A percentile compares a stretch with the other conserved stretches of the same genome.
Evolutionary conservation across 1,140 invertebrate genomes (phyloP).

Genomic region (Aphis gossypii): DNA sequence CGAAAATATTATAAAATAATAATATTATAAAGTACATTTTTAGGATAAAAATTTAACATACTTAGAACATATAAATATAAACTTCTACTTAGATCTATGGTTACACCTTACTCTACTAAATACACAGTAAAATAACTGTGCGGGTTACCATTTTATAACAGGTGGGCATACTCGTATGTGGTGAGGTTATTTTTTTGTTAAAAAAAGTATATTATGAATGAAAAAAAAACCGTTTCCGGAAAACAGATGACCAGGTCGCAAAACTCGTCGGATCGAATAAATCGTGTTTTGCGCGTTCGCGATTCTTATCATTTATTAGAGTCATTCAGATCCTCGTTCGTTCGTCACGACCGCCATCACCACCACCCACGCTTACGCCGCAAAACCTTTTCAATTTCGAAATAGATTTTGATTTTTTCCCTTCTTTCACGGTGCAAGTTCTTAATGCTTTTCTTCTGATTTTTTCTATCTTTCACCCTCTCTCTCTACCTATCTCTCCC

Average conservation of each 20-base stretch:
- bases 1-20: background rate
- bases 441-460: background rate
- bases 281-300: background rate
- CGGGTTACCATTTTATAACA: background rate
- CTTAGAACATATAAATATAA: background rate
- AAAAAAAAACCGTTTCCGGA: background rate
- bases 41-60: background rate
- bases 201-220: background rate
- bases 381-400: slow-evolving; percentile 23
- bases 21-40: background rate
- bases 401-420: slow-evolving; percentile 8
- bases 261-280: background rate
- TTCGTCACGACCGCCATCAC: background rate
- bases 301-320: slow-evolving; percentile 8
- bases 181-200: background rate
- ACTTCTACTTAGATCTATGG: background rate
- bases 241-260: background rate
- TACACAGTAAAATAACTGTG: background rate
- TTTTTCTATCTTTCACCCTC: background rate
- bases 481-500: too few species aligned
- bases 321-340: background rate
- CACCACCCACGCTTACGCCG: background rate
- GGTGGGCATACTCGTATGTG: background rate
- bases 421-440: background rate
- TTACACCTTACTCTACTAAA: background rate